These are phyloP conservation scores for Bradypus variegatus DNA, from an alignment of 2,797 vertebrate species.

Conservation along the genomic window DNA sequence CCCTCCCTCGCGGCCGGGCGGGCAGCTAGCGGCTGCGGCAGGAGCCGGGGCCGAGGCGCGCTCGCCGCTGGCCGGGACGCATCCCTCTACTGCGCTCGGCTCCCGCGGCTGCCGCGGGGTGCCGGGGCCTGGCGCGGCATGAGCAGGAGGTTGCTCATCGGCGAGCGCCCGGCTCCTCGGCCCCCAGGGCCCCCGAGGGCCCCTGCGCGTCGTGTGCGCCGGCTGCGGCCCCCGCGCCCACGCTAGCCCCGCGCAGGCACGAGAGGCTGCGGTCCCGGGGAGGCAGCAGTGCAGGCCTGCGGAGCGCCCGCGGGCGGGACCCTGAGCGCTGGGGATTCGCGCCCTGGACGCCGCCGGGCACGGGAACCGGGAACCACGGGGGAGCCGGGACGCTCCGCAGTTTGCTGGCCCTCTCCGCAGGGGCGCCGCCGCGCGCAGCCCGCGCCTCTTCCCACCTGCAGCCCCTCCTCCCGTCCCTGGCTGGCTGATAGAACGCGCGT, in stretches of 20 bases:
- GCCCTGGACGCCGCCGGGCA: neutral
- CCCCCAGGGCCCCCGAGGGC: slow-evolving; percentile 24
- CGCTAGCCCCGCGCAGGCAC: slow-evolving; percentile 52
- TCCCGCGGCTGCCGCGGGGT: slow-evolving; percentile 45
- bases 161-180: slow-evolving; percentile 31
- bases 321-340: neutral
- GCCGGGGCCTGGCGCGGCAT: slow-evolving; percentile 53
- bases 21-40: slow-evolving; percentile 41
- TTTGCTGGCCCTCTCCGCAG: neutral
- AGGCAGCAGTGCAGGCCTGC: slow-evolving; percentile 27
- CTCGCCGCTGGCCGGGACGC: slow-evolving; percentile 36
- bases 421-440: slow-evolving; percentile 2
- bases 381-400: neutral
- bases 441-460: slow-evolving; percentile 23
- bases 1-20: slow-evolving; percentile 31
- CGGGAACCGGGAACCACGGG: neutral
- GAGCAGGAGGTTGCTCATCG: slow-evolving; percentile 47
- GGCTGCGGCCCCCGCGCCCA: slow-evolving; percentile 47
- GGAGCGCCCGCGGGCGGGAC: neutral
- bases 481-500: neutral
- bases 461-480: neutral
- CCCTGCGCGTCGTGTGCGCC: slow-evolving; percentile 24
- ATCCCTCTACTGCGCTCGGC: slow-evolving; percentile 40
- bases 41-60: slow-evolving; percentile 29
- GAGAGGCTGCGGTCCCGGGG: neutral